Evolutionary conservation across 2,113 vertebrate species (phyloP), one percentile per base, ranked within the genome.

Genomic region (Arothron firmamentum): DNA sequence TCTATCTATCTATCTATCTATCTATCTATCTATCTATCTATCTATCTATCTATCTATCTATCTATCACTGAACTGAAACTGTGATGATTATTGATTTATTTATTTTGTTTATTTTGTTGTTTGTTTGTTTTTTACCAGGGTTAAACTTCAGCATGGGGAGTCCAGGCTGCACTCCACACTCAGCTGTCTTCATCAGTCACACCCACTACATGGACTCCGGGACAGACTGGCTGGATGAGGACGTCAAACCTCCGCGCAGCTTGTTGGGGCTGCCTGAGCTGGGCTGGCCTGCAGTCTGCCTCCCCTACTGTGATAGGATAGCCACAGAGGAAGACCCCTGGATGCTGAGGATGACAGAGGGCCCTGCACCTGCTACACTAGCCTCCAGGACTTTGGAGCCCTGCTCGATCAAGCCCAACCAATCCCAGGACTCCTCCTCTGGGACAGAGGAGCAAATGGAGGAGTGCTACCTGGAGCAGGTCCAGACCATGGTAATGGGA

Each of bases 401-500:
- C 38, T 93, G 90, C 51, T 92, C 90, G 0, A 90, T 90, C 52
- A 72, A 72, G 53, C 90, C 92, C 79, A 92, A 90, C 79, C 92
- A 91, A 52, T 88, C 80, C 2, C 68, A 74, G 38, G 63, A 52
- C 0, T 55, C 53, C 67, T 75, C 47, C 19, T 70, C 10, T 73
- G 90, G 56, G 41, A 79, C 90, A 65, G 91, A 90, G 63, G 82
- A 86, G 11, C 91, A 91, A 4, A 73, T 88, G 75, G 95, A 95
- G 84, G 94, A 97, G 67, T 88, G 91, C 62, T 95, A 93, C 0
- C 88, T 97, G 85, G 95, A 98, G 88, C 94, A 97, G 84, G 92
- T 97, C 62, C 95, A 96, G 85, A 92, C 90, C 72, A 91, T 96
- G 92, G 94, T 98, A 72, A 89, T 96, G 77, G 94, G 93, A 0